These are phyloP conservation scores for Cettia cetti DNA, from an alignment of 2,113 vertebrate genomes.

Conservation along the genomic window DNA sequence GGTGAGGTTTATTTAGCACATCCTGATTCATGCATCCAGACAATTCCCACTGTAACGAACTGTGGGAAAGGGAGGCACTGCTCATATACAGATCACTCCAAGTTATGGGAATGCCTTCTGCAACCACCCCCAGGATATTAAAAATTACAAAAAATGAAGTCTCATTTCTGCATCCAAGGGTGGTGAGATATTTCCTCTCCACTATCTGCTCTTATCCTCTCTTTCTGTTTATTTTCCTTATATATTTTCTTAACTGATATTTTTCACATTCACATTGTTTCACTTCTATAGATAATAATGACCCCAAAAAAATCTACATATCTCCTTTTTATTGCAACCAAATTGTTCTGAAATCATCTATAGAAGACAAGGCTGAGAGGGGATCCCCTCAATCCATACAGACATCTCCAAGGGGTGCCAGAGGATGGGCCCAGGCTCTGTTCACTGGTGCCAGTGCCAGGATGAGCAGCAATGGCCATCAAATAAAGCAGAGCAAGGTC, in stretches of 20 bases:
- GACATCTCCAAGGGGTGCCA: background rate
- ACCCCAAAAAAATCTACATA: background rate
- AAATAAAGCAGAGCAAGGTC: rapidly evolving
- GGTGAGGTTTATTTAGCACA: no score
- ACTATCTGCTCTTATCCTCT: no score
- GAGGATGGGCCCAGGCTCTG: background rate
- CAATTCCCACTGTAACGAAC: background rate
- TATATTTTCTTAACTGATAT: no score
- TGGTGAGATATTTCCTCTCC: background rate
- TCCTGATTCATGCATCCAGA: background rate
- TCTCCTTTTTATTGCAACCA: background rate
- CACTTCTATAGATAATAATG: no score
- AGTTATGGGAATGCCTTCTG: rapidly evolving
- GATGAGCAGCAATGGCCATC: rapidly evolving
- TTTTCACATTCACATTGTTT: background rate
- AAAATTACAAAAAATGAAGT: background rate
- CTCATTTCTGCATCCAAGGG: background rate
- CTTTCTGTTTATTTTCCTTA: background rate
- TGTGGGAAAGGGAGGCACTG: background rate
- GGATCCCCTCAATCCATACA: background rate
- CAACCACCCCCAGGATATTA: rapidly evolving
- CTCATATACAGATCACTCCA: rapidly evolving
- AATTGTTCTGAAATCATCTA: background rate
- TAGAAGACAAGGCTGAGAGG: no score
- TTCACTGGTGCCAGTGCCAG: background rate